Evolutionary conservation across 2,113 vertebrate genomes (phyloP).

Genomic region (Halichoerus grypus): DNA sequence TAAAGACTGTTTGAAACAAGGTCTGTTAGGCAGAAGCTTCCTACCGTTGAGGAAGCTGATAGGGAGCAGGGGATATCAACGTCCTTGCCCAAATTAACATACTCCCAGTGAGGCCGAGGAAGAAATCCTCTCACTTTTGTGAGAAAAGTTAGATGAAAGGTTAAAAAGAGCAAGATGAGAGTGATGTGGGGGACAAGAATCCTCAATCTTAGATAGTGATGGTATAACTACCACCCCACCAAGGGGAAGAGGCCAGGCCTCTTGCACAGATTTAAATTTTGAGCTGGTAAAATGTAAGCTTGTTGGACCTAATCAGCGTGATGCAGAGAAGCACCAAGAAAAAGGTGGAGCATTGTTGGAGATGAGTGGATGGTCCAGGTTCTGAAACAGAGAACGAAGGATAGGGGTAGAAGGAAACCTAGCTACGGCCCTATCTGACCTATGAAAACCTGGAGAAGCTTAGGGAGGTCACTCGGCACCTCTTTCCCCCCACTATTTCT

Average conservation of each 20-base stretch:
- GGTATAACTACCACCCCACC: background rate
- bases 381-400: background rate
- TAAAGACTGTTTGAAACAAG: background rate
- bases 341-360: background rate
- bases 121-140: background rate
- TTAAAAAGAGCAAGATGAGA: background rate
- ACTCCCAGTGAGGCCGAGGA: background rate
- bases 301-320: background rate
- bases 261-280: background rate
- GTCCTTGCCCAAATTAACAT: background rate
- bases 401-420: background rate
- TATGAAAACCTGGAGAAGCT: background rate
- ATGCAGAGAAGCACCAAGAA: background rate
- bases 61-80: background rate
- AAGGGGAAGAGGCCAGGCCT: background rate
- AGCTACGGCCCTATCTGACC: background rate
- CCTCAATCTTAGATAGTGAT: too few relatives aligned
- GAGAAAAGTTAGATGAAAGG: background rate
- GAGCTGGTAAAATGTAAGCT: background rate
- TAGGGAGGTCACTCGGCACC: background rate
- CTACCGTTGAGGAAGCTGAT: background rate
- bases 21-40: background rate
- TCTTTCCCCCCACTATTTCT: background rate
- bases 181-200: background rate
- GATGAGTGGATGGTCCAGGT: background rate